These are phyloP conservation scores for Arvicanthis niloticus DNA, from an alignment of 2,113 vertebrate genomes.

Conservation along the genomic window DNA sequence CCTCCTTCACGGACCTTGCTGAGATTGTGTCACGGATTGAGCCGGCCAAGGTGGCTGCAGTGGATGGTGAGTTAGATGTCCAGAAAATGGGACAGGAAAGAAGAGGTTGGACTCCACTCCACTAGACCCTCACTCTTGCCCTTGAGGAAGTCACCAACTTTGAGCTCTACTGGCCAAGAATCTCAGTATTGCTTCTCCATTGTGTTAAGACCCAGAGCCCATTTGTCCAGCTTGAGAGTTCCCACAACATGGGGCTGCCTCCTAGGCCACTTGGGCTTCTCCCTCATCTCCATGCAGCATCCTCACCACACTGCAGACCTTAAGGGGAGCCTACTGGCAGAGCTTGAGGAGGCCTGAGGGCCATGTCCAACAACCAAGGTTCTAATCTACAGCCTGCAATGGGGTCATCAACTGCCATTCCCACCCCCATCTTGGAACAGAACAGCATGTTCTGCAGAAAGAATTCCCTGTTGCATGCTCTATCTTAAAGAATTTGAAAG, in stretches of 20 bases:
- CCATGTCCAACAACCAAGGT: too few relatives aligned
- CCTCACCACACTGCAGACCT: neutral
- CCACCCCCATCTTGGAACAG: neutral
- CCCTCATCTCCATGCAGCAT: too few relatives aligned
- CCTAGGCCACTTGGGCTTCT: neutral
- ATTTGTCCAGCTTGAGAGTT: neutral
- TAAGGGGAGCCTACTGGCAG: neutral
- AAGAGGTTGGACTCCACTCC: neutral
- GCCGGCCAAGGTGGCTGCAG: constrained; percentile 86
- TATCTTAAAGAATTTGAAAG: neutral
- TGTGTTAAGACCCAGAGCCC: neutral
- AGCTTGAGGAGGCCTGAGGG: neutral
- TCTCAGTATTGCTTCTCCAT: neutral
- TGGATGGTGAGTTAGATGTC: constrained; percentile 88
- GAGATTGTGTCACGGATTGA: constrained; percentile 97
- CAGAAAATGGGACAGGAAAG: fast-evolving
- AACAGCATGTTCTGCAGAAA: neutral
- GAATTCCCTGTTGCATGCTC: neutral
- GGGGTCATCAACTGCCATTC: neutral
- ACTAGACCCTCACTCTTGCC: neutral
- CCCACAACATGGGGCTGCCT: neutral
- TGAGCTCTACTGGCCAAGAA: neutral
- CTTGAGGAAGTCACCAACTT: neutral
- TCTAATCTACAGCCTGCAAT: neutral
- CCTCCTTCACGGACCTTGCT: constrained; percentile 96